These are phyloP conservation scores for Meteorus sp. DNA, from an alignment of 1,140 invertebrate genomes.

Conservation along the genomic window DNA sequence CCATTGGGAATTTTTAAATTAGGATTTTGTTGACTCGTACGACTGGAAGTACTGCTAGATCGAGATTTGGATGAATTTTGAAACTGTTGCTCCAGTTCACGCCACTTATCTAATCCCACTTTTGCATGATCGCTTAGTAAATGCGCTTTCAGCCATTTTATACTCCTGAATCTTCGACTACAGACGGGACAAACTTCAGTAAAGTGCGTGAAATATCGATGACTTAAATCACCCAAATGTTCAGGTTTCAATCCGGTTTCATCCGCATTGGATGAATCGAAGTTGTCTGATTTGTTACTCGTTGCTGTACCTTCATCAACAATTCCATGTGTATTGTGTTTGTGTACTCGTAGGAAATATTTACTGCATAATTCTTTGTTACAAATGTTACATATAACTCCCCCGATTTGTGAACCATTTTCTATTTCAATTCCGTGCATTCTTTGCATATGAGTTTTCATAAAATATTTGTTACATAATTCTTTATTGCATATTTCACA, in stretches of 20 bases:
- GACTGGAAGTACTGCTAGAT: conserved; percentile 32
- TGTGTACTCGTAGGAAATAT: conserved; percentile 95
- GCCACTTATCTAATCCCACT: conserved; percentile 71
- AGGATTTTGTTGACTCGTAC: conserved; percentile 51
- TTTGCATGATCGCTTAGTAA: conserved; percentile 84
- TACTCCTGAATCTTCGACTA: conserved; percentile 82
- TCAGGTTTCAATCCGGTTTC: conserved; percentile 62
- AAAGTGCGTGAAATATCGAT: conserved; percentile 70
- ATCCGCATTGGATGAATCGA: conserved; percentile 43
- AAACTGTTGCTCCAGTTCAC: conserved; percentile 64
- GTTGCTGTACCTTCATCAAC: conserved; percentile 66
- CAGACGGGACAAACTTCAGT: conserved; percentile 86
- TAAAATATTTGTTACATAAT: conserved; percentile 99
- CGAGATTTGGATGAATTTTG: conserved; percentile 44
- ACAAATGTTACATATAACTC: conserved; percentile 94
- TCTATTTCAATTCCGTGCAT: conserved; percentile 98
- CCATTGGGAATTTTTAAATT: conserved; percentile 67
- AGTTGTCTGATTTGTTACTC: conserved; percentile 41
- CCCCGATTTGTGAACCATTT: conserved; percentile 86
- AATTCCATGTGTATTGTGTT: conserved; percentile 97
- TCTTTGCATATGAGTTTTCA: conserved; percentile 99
- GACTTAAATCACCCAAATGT: conserved; percentile 62
- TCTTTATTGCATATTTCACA: conserved; percentile 99
- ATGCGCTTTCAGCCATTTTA: conserved; percentile 89
- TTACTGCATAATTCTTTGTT: conserved; percentile 97